phyloP scores from a whole-genome alignment of 2,888 invertebrate species.

The Flabesymbios commensalis region DNA sequence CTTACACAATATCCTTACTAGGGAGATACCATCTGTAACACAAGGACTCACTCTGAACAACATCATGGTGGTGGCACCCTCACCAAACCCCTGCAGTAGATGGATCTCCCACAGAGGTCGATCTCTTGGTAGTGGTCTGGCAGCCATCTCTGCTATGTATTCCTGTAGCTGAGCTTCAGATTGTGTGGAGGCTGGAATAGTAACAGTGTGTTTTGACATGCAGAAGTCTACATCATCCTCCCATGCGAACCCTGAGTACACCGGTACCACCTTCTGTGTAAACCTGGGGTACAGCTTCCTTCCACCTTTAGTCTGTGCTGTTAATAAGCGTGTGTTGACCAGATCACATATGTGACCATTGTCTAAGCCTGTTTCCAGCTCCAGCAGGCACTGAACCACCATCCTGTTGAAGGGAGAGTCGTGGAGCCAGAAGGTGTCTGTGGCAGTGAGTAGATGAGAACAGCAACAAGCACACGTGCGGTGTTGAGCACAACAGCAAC shows the following conservation, averaged over 20 bases:
- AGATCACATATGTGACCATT: constrained; percentile 62
- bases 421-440: constrained; percentile 64
- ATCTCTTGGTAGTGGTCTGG: constrained; percentile 59
- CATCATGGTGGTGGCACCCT: constrained; percentile 61
- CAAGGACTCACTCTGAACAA: constrained; percentile 65
- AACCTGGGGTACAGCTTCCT: constrained; percentile 63
- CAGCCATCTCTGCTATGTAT: constrained; percentile 63
- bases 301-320: constrained; percentile 57
- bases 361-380: constrained; percentile 64
- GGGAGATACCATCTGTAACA: constrained; percentile 65
- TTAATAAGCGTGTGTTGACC: constrained; percentile 62
- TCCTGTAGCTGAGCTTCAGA: constrained; percentile 60
- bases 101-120: constrained; percentile 67
- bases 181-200: constrained; percentile 56
- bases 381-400: constrained; percentile 64
- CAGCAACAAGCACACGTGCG: constrained; percentile 48
- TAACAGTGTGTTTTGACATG: constrained; percentile 64
- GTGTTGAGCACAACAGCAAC: constrained; percentile 43
- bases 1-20: constrained; percentile 61
- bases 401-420: constrained; percentile 46
- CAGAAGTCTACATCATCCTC: constrained; percentile 63
- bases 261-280: constrained; percentile 60
- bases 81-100: constrained; percentile 62
- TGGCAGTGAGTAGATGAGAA: constrained; percentile 55
- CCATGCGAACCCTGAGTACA: constrained; percentile 64